Evolutionary conservation across 2,797 vertebrate genomes (phyloP), one percentile per base, ranked within the genome.

Genomic region (Sandelia bainsii): DNA sequence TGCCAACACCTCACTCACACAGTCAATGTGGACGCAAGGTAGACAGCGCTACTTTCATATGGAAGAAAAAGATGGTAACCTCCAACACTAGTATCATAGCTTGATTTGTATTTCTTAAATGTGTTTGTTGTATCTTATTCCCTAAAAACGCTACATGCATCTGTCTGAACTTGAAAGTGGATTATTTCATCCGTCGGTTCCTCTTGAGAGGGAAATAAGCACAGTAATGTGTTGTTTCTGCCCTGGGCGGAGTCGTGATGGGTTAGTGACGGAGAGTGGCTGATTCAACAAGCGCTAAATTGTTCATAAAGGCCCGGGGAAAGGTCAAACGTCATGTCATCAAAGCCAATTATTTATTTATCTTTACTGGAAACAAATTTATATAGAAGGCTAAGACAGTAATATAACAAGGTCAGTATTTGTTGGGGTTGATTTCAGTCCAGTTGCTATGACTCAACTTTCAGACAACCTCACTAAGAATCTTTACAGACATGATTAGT

Each of bases 251-350:
- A 60, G 65, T 81, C 2, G 4, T 73, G 64, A 81, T 56, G 72
- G 82, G 77, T 81, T 67, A 74, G 57, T 52, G 67, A 76, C 54
- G 58, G 58, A 71, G 59, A 78, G 56, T 48, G 20, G 52, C 58
- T 52, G 75, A 16, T 75, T 84, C 72, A 85, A 67, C 58, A 54
- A 62, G 62, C 46, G 6, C 32, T 66, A 72, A 45, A 64, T 59
- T 64, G 22, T 57, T 67, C 40, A 45, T 2, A 46, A 62, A 67
- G 32, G 52, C 65, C 53, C 3, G 3, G 19, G 65, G 60, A 87
- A 73, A 85, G 75, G 88, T 87, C 82, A 87, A 50, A 87, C 75
- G 82, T 89, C 77, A 87, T 16, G 19, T 40, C 23, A 39, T 12
- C 13, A 27, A 69, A 8, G 46, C 64, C 54, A 69, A 19, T 50